Evolutionary conservation across 2,888 invertebrate species (phyloP).

Genomic region (Pristionchus mayeri): DNA sequence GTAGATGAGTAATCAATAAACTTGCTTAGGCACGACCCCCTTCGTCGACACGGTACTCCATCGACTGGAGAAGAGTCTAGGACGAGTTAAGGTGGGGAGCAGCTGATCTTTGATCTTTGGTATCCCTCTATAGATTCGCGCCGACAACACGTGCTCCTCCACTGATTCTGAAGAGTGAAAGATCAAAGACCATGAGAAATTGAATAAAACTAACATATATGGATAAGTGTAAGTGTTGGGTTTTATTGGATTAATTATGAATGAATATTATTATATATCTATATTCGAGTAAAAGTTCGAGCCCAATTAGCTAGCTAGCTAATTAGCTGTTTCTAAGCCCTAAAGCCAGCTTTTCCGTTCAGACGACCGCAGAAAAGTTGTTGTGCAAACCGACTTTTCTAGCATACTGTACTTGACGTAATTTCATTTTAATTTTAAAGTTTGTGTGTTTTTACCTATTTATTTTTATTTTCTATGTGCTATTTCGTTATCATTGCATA

Average conservation of each 20-base stretch:
- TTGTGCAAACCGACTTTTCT: no score
- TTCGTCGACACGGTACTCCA: constrained; percentile 19
- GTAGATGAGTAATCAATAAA: no score
- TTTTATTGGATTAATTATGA: no score
- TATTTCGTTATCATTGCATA: background rate
- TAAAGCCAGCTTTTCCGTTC: no score
- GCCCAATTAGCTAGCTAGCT: no score
- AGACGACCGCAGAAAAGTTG: no score
- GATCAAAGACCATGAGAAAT: constrained; percentile 8
- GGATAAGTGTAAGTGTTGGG: no score
- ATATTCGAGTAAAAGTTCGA: no score
- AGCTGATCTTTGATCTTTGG: background rate
- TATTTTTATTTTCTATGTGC: background rate
- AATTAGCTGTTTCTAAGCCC: no score
- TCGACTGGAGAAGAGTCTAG: background rate
- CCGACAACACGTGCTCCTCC: constrained; percentile 4
- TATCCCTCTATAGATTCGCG: background rate
- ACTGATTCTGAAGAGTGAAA: background rate
- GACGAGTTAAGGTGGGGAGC: background rate
- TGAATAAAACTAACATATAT: constrained; percentile 4
- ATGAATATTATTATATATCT: no score
- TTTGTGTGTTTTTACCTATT: background rate
- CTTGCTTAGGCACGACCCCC: background rate
- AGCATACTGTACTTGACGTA: no score
- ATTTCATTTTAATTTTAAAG: background rate